These are phyloP conservation scores for Gavialis gangeticus DNA, from an alignment of 2,113 vertebrate species.

Conservation along the genomic window DNA sequence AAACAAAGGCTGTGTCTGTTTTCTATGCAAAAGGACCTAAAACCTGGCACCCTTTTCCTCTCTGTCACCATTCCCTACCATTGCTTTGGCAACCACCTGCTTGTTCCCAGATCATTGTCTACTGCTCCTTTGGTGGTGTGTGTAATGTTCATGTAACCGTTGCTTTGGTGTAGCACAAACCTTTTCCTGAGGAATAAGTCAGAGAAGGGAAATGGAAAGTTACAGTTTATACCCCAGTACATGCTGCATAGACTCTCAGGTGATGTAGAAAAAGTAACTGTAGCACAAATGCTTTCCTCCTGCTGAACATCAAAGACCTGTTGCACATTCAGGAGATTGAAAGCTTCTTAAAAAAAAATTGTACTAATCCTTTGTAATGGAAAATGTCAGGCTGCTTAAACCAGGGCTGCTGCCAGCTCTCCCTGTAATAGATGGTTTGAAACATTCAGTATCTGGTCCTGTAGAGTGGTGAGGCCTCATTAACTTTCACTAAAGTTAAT, in stretches of 20 bases:
- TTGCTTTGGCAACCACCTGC: background rate
- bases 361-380: background rate
- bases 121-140: background rate
- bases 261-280: background rate
- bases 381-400: background rate
- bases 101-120: background rate
- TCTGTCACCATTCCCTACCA: background rate
- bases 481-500: background rate
- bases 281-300: background rate
- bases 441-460: background rate
- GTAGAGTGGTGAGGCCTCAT: background rate
- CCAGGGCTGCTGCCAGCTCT: background rate
- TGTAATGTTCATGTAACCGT: background rate
- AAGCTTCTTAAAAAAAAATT: background rate
- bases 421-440: background rate
- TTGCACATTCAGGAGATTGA: background rate
- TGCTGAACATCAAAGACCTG: background rate
- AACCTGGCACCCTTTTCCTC: background rate
- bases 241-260: background rate
- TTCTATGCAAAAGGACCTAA: background rate
- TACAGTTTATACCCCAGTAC: background rate
- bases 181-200: background rate
- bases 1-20: background rate
- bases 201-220: background rate
- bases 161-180: constrained; percentile 12